Percentiles rank a stretch among this genome's conserved stretches.
These are phyloP conservation scores for Odontamblyopus lacepedii DNA, from an alignment of 2,797 vertebrate genomes.

Conservation along the genomic window DNA sequence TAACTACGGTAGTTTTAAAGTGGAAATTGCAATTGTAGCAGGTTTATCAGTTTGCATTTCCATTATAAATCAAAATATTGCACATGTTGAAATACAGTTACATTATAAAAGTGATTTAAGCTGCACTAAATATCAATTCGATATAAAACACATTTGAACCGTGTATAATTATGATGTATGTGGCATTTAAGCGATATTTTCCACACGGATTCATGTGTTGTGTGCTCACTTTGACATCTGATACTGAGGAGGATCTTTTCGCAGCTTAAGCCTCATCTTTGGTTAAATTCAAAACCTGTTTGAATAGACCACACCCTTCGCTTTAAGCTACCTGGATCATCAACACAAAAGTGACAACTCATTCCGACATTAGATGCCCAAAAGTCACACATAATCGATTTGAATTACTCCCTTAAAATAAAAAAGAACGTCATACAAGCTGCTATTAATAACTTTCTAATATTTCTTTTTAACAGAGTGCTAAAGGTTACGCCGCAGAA, in stretches of 20 bases:
- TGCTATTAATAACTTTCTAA: conserved; percentile 5
- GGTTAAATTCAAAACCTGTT: conserved; percentile 62
- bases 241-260: conserved; percentile 28
- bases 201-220: not conserved
- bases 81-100: not conserved
- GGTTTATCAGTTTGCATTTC: not conserved
- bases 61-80: not conserved
- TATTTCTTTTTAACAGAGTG: not conserved
- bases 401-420: conserved; percentile 33
- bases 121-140: no score
- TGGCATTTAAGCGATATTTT: not conserved
- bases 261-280: conserved; percentile 18
- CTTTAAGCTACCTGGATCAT: conserved; percentile 30
- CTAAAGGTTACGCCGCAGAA: conserved; percentile 5
- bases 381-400: conserved; percentile 4
- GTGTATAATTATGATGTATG: not conserved
- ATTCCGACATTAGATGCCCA: conserved; percentile 15
- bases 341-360: conserved; percentile 38
- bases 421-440: conserved; percentile 4
- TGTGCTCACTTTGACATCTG: conserved; percentile 13
- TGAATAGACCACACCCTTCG: conserved; percentile 54
- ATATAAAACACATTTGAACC: no score
- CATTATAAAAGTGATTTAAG: no score
- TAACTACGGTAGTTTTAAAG: not conserved
- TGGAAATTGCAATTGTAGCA: no score